Conservation (phyloP, 1,140 invertebrate species). For the Limonius californicus region DNA sequence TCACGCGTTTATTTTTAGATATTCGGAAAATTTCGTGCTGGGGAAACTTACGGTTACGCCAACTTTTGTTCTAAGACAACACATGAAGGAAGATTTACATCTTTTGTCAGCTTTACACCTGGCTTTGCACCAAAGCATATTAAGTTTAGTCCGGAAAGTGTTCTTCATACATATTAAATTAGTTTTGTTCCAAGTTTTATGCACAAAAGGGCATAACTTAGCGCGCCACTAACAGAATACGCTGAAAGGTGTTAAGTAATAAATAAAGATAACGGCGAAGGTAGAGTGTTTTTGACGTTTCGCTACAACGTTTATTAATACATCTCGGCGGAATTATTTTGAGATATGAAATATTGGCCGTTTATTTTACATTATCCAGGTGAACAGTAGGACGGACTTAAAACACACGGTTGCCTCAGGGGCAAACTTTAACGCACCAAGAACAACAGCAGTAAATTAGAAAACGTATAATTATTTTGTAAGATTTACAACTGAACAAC, state of each 20-base stretch:
- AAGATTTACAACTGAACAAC: no score
- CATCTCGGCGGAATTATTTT: neutral
- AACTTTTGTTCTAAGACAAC: neutral
- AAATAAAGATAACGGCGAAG: neutral
- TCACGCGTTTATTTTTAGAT: no score
- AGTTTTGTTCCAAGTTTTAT: neutral
- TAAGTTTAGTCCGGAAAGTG: neutral
- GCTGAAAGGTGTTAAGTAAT: neutral
- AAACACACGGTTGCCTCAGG: no score
- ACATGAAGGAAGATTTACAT: conserved; percentile 1
- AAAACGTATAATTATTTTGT: no score
- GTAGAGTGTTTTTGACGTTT: neutral
- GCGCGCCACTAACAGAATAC: neutral
- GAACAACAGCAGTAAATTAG: no score
- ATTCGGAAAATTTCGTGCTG: neutral
- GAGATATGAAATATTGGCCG: no score
- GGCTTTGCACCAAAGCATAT: conserved; percentile 1
- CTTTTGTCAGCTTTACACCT: conserved; percentile 1
- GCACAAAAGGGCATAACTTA: conserved; percentile 1
- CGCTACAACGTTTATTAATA: neutral
- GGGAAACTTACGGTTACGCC: neutral
- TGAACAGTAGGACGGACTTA: no score
- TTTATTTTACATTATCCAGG: no score
- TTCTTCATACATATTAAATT: neutral
- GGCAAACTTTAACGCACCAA: no score